A percentile compares a stretch with the other conserved stretches of the same genome.
Evolutionary conservation across 1,140 invertebrate species (phyloP).

Genomic region (Gryllus bimaculatus): DNA sequence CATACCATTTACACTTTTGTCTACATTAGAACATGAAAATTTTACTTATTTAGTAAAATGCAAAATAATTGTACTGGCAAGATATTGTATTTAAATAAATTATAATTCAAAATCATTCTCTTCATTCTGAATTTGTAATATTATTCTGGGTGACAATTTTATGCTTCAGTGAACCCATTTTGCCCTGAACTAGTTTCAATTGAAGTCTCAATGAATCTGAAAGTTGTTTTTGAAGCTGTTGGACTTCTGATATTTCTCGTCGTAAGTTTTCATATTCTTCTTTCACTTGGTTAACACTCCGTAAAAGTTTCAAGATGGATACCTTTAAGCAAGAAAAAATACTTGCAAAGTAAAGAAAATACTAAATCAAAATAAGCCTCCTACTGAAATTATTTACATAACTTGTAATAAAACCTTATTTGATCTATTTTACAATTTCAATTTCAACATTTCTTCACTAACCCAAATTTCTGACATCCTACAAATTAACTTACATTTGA

Average conservation of each 20-base stretch:
- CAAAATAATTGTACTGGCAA: too few relatives aligned
- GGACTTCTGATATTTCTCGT: constrained; percentile 46
- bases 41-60: too few relatives aligned
- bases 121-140: background rate
- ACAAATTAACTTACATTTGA: background rate
- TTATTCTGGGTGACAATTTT: constrained; percentile 3
- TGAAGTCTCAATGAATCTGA: constrained; percentile 41
- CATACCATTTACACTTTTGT: too few relatives aligned
- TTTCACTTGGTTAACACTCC: constrained; percentile 46
- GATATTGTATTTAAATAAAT: too few relatives aligned
- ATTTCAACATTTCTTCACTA: background rate
- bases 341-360: background rate
- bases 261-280: constrained; percentile 46
- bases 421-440: background rate
- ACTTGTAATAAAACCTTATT: background rate
- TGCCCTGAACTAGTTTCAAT: constrained; percentile 37
- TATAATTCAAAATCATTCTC: too few relatives aligned
- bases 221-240: constrained; percentile 47
- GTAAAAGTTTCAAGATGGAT: constrained; percentile 43
- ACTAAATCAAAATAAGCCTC: background rate
- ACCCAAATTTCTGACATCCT: too few relatives aligned
- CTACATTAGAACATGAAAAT: too few relatives aligned
- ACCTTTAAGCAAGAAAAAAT: constrained; percentile 26
- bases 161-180: constrained; percentile 8
- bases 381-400: background rate